phyloP scores from a whole-genome alignment of 2,113 vertebrate genomes.

The Panthera leo region DNA sequence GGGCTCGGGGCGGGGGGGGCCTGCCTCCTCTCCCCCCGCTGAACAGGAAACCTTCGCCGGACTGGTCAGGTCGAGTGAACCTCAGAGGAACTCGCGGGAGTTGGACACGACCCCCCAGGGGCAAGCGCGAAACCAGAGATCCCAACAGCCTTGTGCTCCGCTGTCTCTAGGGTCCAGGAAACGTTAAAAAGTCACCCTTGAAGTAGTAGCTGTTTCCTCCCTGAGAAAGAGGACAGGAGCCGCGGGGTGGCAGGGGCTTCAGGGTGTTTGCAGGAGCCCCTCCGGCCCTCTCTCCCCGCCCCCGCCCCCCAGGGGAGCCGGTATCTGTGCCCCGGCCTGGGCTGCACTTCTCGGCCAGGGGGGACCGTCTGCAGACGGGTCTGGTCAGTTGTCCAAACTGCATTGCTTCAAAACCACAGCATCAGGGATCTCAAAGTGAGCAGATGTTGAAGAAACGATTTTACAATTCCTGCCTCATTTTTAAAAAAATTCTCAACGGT shows the following conservation, averaged over 20 bases:
- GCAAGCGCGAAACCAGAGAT: not conserved
- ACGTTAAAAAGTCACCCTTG: not conserved
- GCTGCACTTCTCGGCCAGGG: not conserved
- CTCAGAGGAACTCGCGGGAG: not conserved
- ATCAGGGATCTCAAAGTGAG: not conserved
- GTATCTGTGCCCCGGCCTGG: not conserved
- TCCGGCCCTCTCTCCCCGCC: no score
- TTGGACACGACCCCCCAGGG: not conserved
- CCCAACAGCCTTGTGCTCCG: not conserved
- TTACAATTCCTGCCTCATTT: not conserved
- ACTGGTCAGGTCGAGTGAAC: not conserved
- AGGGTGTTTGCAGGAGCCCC: not conserved
- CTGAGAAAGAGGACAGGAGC: no score
- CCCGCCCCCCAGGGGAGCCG: not conserved
- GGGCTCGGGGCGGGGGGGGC: slow-evolving; percentile 73
- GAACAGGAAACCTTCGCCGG: not conserved
- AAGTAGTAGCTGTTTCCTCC: not conserved
- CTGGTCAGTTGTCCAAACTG: not conserved
- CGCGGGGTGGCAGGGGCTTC: rapidly evolving
- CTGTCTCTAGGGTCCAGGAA: not conserved
- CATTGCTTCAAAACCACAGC: slow-evolving; percentile 17
- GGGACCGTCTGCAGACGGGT: not conserved
- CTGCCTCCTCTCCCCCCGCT: slow-evolving; percentile 75
- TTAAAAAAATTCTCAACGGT: no score
- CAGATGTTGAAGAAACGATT: not conserved